Evolutionary conservation across 2,888 invertebrate genomes (phyloP).

Genomic region (Noctuana brunneofusca): DNA sequence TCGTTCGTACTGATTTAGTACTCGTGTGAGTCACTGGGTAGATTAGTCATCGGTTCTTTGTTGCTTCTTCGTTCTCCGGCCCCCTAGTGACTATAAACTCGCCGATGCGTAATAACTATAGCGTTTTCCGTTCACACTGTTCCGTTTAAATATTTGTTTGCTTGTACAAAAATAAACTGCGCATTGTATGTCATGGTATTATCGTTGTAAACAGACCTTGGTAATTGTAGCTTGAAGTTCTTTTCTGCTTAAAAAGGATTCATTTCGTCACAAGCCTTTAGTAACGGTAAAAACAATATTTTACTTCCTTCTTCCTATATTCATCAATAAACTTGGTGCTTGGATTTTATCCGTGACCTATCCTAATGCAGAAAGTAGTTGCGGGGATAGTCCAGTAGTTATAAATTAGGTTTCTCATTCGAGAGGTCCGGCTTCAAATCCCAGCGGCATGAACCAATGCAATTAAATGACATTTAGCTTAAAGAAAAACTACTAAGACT

Average conservation of each 20-base stretch:
- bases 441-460: too few species aligned
- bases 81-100: conserved; percentile 25
- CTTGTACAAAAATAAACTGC: conserved; percentile 25
- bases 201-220: conserved; percentile 14
- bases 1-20: conserved; percentile 41
- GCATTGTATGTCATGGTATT: conserved; percentile 14
- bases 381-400: too few species aligned
- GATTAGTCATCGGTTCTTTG: conserved; percentile 46
- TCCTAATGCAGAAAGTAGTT: too few species aligned
- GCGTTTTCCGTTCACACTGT: conserved; percentile 36
- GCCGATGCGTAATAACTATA: conserved; percentile 42
- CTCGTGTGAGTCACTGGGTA: conserved; percentile 44
- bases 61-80: conserved; percentile 26
- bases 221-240: neutral
- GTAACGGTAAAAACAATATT: neutral
- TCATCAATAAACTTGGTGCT: neutral
- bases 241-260: neutral
- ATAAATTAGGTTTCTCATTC: too few species aligned
- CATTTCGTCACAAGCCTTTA: neutral
- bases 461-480: too few species aligned
- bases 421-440: too few species aligned
- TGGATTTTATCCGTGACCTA: too few species aligned
- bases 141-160: conserved; percentile 32
- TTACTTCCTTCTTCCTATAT: neutral
- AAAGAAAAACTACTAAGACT: too few species aligned